Conservation (phyloP, 2,888 invertebrate species). For the Orthosia gracilis region DNA sequence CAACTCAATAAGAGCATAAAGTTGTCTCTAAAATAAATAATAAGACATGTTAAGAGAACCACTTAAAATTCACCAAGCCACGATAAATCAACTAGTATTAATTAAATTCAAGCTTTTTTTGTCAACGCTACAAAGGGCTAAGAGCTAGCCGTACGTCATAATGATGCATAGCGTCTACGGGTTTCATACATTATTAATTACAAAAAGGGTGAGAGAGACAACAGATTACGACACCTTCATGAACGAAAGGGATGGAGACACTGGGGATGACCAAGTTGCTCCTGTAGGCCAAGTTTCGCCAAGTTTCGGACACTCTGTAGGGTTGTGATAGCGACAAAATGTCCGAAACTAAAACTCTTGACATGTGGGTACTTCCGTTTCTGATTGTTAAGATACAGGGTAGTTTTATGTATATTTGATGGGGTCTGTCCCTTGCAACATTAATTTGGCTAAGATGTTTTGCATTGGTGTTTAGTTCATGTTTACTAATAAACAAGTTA, state of each 20-base stretch:
- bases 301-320: slow-evolving; percentile 70
- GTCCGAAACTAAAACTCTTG: slow-evolving; percentile 63
- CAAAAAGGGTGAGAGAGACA: slow-evolving; percentile 75
- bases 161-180: slow-evolving; percentile 84
- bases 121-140: slow-evolving; percentile 76
- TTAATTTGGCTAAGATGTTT: slow-evolving; percentile 55
- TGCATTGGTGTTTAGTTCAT: slow-evolving; percentile 25
- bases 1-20: slow-evolving; percentile 42
- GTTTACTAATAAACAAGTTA: slow-evolving; percentile 29
- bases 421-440: slow-evolving; percentile 43
- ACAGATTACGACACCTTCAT: slow-evolving; percentile 39
- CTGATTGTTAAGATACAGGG: slow-evolving; percentile 41
- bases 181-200: slow-evolving; percentile 89
- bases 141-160: slow-evolving; percentile 79
- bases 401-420: slow-evolving; percentile 63
- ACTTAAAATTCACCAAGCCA: slow-evolving; percentile 45
- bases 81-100: slow-evolving; percentile 62
- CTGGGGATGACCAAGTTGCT: slow-evolving; percentile 73
- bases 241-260: slow-evolving; percentile 63
- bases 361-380: slow-evolving; percentile 35
- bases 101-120: slow-evolving; percentile 77
- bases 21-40: slow-evolving; percentile 32
- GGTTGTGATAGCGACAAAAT: slow-evolving; percentile 69
- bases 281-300: slow-evolving; percentile 66
- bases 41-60: slow-evolving; percentile 34